A percentile compares a stretch with the other conserved stretches of the same genome.
Conservation (phyloP, 2,113 vertebrate genomes). For the Hystrix brachyura region DNA sequence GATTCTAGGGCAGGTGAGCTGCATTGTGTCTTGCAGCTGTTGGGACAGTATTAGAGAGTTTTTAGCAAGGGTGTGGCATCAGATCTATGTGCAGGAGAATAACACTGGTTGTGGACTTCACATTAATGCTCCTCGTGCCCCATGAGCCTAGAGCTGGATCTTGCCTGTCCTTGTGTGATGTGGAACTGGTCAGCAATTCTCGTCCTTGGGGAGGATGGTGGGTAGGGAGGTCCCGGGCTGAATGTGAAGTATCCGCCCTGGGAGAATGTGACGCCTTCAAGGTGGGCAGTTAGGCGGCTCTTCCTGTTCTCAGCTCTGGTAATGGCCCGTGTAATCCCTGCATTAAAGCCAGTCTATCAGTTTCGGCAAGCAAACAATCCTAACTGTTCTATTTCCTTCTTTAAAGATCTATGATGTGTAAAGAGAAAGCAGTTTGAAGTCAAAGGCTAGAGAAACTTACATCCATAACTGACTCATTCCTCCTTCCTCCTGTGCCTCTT, state of each 20-base stretch:
- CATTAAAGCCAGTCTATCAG: background rate
- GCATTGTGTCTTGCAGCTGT: background rate
- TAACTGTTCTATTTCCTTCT: background rate
- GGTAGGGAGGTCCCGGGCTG: background rate
- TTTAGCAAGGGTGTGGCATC: background rate
- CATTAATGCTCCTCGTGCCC: background rate
- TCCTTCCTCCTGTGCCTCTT: background rate
- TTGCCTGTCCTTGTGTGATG: background rate
- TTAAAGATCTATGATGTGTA: background rate
- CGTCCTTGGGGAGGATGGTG: background rate
- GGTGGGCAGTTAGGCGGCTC: background rate
- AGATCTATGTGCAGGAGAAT: background rate
- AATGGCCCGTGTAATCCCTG: background rate
- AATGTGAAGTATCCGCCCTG: background rate
- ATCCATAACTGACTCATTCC: background rate
- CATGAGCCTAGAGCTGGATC: background rate
- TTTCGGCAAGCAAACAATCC: background rate
- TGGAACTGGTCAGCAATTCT: slow-evolving; percentile 38
- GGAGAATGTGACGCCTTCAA: background rate
- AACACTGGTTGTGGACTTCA: background rate
- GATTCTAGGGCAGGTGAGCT: background rate
- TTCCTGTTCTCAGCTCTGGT: background rate
- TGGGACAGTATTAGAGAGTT: background rate
- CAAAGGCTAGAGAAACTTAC: background rate
- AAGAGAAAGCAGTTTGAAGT: background rate